These are phyloP conservation scores for Diachasma alloeum DNA, from an alignment of 1,140 invertebrate species.

Conservation along the genomic window DNA sequence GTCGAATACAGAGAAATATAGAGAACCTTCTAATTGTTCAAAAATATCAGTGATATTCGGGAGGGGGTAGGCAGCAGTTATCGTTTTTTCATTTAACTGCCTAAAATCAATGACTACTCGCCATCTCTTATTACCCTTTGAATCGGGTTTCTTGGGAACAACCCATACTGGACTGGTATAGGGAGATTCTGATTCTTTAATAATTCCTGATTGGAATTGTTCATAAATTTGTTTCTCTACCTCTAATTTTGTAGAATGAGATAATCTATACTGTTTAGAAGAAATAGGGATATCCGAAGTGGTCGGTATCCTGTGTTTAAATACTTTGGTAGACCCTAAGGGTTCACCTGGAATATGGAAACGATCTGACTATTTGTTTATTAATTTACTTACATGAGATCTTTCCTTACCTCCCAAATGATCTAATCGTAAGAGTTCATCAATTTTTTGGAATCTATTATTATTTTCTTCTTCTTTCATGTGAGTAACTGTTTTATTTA, in stretches of 20 bases:
- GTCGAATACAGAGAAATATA: no score
- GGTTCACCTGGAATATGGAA: constrained; percentile 16
- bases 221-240: constrained; percentile 40
- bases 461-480: neutral
- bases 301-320: neutral
- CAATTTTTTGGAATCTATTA: neutral
- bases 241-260: constrained; percentile 36
- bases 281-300: neutral
- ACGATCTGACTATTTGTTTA: constrained; percentile 12
- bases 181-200: no score
- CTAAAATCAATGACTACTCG: constrained; percentile 56
- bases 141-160: constrained; percentile 53
- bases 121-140: constrained; percentile 47
- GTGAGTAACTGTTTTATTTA: neutral
- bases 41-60: constrained; percentile 63
- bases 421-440: constrained; percentile 14
- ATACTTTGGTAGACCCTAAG: neutral
- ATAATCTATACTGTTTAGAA: constrained; percentile 38
- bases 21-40: constrained; percentile 54
- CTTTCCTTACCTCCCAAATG: constrained; percentile 30
- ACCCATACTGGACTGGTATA: constrained; percentile 46
- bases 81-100: no score
- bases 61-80: constrained; percentile 67
- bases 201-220: no score
- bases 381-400: constrained; percentile 12